Base-by-base conservation (phyloP, 2,113 vertebrate species). In the Pteronura brasiliensis region DNA sequence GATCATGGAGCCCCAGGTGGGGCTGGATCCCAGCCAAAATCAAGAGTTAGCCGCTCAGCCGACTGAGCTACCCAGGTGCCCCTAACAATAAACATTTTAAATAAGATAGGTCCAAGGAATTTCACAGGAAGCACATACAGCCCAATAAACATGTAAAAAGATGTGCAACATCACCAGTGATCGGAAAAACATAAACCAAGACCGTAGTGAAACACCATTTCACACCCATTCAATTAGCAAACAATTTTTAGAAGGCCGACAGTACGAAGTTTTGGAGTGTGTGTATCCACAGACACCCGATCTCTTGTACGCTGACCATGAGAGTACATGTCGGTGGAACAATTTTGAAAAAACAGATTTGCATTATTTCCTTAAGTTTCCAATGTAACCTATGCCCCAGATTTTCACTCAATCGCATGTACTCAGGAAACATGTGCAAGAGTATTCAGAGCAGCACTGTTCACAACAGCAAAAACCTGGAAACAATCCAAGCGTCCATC, bases 341-440 rank as follows among this genome's bases (percentile, higher is more conserved):
- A n/a, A 23, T 74, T 85, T 84, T 76, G 42, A 42, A 55, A 85
- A 89, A 59, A 79, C 11, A 69, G 47, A 25, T 82, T 93, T 57
- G 61, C 5, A 1, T 59, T 91, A 92, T 85, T 97, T 95, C 59
- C 65, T 92, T 65, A 90, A 67, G 87, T 74, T 76, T 65, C 31
- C 20, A 88, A 85, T 71, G 44, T 93, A 91, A 81, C 89, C 97
- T 85, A 14, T 69, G 72, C 49, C 57, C 93, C 36, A 85, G 83
- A 72, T 89, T 94, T 92, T 88, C 21, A 93, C 52, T 90, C 67
- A 52, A 61, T 76, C 81, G 52, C 74, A 42, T 82, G 88, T 82
- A 88, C 87, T 92, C 90, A 93, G 95, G 97, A 96, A 97, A 86
- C 93, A 80, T 36, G 63, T 80, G 65, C 13, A n/a, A 57, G 77